A percentile compares a stretch with the other conserved stretches of the same genome.
phyloP scores from a whole-genome alignment of 2,797 vertebrate genomes.

The Chelmon rostratus region DNA sequence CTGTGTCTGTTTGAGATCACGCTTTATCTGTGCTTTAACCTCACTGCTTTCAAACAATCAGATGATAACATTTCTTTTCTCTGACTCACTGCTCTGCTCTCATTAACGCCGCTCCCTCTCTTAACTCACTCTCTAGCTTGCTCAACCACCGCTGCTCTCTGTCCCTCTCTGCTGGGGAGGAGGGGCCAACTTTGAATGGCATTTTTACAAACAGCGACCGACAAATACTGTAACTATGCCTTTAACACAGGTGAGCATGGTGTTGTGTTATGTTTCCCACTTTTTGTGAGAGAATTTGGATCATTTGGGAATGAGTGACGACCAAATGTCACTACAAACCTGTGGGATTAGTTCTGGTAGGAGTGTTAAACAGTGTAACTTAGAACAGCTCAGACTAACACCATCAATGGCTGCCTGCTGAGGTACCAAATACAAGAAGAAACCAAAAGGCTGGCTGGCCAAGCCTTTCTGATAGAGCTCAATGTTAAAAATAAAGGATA shows the following conservation, averaged over 20 bases:
- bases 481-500: slow-evolving; percentile 12
- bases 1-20: neutral
- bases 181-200: no score
- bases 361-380: slow-evolving; percentile 15
- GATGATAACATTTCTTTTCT: neutral
- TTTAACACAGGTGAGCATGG: no score
- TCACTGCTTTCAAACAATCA: neutral
- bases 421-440: slow-evolving; percentile 4
- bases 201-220: no score
- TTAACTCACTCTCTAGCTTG: neutral
- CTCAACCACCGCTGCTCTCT: neutral
- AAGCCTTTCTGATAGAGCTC: slow-evolving; percentile 8
- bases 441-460: neutral
- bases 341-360: slow-evolving; percentile 42
- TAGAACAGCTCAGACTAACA: slow-evolving; percentile 8
- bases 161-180: neutral
- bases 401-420: slow-evolving; percentile 12
- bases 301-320: neutral
- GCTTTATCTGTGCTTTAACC: neutral
- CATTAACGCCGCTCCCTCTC: neutral
- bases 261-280: no score
- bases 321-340: slow-evolving; percentile 18
- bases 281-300: neutral
- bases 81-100: neutral
- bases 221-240: no score